Percentiles rank a stretch among this genome's conserved stretches.
These are phyloP conservation scores for Drosophila albomicans DNA, from an alignment of 1,140 invertebrate species.

Conservation along the genomic window DNA sequence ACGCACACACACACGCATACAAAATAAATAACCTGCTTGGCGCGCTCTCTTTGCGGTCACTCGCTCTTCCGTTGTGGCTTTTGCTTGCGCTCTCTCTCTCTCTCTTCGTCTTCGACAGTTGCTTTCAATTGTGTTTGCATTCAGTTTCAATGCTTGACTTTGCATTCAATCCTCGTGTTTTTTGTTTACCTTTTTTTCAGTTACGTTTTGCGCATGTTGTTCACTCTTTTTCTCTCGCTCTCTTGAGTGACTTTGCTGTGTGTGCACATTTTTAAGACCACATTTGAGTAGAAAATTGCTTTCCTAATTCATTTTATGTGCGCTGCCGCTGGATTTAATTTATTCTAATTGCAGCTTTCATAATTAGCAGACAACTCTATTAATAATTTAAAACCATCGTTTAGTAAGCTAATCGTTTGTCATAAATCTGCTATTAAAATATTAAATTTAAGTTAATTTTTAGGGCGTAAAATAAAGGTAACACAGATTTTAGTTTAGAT, in stretches of 20 bases:
- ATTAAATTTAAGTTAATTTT: too few species aligned
- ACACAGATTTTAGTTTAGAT: too few species aligned
- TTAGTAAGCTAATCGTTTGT: too few species aligned
- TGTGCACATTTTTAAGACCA: conserved; percentile 7
- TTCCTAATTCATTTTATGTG: not conserved
- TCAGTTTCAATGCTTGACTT: conserved; percentile 31
- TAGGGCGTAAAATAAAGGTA: not conserved
- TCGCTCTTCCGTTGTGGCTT: not conserved
- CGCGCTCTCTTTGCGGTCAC: conserved; percentile 15
- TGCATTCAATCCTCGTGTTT: conserved; percentile 28
- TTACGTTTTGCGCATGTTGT: conserved; percentile 27
- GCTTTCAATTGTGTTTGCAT: conserved; percentile 57
- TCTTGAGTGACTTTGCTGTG: conserved; percentile 10
- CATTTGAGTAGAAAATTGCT: not conserved
- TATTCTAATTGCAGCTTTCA: not conserved
- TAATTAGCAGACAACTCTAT: not conserved
- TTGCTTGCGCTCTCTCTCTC: conserved; percentile 9
- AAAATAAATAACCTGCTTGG: conserved; percentile 14
- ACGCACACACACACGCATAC: not conserved
- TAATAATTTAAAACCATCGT: too few species aligned
- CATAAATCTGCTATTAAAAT: too few species aligned
- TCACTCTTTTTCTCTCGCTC: conserved; percentile 16
- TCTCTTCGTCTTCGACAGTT: not conserved
- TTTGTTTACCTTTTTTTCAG: conserved; percentile 68
- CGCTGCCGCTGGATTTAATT: not conserved